These are phyloP conservation scores for Mylabris phalerata DNA, from an alignment of 1,140 invertebrate species.

Conservation along the genomic window DNA sequence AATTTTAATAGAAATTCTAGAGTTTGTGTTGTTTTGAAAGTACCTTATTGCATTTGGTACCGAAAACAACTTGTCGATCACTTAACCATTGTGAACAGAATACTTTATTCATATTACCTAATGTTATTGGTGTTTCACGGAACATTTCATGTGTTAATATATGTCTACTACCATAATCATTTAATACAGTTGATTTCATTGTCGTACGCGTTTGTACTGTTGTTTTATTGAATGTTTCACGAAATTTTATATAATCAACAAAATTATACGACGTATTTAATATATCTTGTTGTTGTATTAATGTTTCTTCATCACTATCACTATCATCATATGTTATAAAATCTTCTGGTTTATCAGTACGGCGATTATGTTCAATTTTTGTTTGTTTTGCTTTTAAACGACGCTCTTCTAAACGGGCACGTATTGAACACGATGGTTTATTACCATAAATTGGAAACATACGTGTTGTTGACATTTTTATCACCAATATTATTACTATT, in stretches of 20 bases:
- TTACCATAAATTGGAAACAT: slow-evolving; percentile 55
- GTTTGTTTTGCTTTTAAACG: slow-evolving; percentile 56
- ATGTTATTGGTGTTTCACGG: slow-evolving; percentile 71
- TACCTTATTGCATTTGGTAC: slow-evolving; percentile 95
- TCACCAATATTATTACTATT: no score
- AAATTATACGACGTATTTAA: slow-evolving; percentile 77
- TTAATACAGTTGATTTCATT: slow-evolving; percentile 17
- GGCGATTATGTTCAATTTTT: slow-evolving; percentile 60
- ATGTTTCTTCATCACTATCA: slow-evolving; percentile 73
- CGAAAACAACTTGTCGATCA: slow-evolving; percentile 89
- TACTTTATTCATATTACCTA: slow-evolving; percentile 90
- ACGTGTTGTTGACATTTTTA: slow-evolving; percentile 49
- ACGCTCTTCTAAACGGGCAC: slow-evolving; percentile 64
- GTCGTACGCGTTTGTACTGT: slow-evolving; percentile 13
- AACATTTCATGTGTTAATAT: slow-evolving; percentile 84
- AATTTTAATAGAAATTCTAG: slow-evolving; percentile 1
- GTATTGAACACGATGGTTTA: slow-evolving; percentile 64
- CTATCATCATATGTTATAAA: slow-evolving; percentile 82
- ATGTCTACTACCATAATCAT: slow-evolving; percentile 74
- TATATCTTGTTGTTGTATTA: slow-evolving; percentile 58
- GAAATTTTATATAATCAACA: slow-evolving; percentile 71
- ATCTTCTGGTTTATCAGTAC: slow-evolving; percentile 80
- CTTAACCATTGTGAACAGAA: slow-evolving; percentile 95
- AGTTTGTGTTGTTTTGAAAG: slow-evolving; percentile 4
- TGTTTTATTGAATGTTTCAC: slow-evolving; percentile 64